These are phyloP conservation scores for Eutolmus rufibarbis DNA, from an alignment of 2,888 invertebrate species.

Conservation along the genomic window DNA sequence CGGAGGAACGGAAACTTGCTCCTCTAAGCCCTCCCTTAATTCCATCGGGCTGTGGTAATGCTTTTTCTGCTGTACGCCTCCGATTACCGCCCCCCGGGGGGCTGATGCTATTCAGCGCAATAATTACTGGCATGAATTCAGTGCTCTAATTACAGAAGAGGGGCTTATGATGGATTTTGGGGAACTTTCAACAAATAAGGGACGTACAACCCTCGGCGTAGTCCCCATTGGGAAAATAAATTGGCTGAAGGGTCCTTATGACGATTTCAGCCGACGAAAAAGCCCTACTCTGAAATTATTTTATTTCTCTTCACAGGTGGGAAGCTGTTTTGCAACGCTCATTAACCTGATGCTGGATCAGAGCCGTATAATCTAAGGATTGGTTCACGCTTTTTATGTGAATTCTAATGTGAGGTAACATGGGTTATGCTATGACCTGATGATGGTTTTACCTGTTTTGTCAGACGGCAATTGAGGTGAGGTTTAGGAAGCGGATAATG, in stretches of 20 bases:
- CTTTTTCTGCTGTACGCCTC: background rate
- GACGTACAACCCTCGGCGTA: background rate
- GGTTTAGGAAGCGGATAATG: too few relatives aligned
- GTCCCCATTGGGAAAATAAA: background rate
- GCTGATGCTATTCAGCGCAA: background rate
- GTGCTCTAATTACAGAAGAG: background rate
- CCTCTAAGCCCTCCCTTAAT: background rate
- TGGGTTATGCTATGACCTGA: too few relatives aligned
- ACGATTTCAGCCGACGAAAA: background rate
- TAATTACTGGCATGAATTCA: background rate
- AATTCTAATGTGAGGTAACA: too few relatives aligned
- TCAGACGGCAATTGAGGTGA: too few relatives aligned
- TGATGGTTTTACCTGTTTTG: too few relatives aligned
- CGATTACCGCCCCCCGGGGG: background rate
- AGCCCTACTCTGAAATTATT: background rate
- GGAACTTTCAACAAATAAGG: background rate
- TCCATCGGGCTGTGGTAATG: background rate
- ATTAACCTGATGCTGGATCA: background rate
- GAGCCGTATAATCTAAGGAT: background rate
- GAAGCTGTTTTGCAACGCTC: background rate
- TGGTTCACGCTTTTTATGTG: background rate
- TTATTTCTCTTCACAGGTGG: background rate
- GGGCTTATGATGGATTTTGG: background rate
- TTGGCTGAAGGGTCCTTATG: background rate
- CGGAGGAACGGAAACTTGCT: background rate